Evolutionary conservation across 1,140 invertebrate species (phyloP).

Genomic region (Pollicipes pollicipes): DNA sequence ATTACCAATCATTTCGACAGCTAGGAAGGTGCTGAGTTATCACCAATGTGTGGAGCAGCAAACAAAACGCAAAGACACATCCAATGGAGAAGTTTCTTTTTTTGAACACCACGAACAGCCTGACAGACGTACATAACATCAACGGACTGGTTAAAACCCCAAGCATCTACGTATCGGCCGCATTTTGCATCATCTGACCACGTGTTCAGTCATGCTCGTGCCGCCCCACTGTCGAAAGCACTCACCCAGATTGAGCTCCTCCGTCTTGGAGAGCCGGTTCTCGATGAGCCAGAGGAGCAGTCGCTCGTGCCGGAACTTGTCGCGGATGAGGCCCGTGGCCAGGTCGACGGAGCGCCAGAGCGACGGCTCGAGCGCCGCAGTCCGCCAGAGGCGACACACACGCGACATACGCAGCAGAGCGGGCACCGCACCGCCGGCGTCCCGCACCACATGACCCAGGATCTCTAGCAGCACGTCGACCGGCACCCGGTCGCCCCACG

Average conservation of each 20-base stretch:
- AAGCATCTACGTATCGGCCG: too few relatives aligned
- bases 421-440: neutral
- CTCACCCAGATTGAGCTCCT: slow-evolving; percentile 55
- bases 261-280: slow-evolving; percentile 46
- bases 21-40: too few relatives aligned
- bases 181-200: too few relatives aligned
- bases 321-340: slow-evolving; percentile 44
- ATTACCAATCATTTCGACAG: too few relatives aligned
- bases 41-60: too few relatives aligned
- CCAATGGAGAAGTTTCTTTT: too few relatives aligned
- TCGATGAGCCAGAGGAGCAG: slow-evolving; percentile 55
- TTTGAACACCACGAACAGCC: too few relatives aligned
- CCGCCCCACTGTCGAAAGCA: too few relatives aligned
- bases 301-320: slow-evolving; percentile 45
- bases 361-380: slow-evolving; percentile 40
- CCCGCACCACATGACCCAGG: neutral
- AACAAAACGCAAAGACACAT: too few relatives aligned
- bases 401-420: slow-evolving; percentile 34
- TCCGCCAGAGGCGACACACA: slow-evolving; percentile 55
- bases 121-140: too few relatives aligned
- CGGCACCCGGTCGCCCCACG: neutral
- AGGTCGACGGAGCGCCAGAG: slow-evolving; percentile 61
- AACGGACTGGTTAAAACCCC: too few relatives aligned
- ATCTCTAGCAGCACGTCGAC: neutral
- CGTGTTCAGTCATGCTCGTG: too few relatives aligned